Percentiles rank a stretch among this genome's conserved stretches.
Evolutionary conservation across 2,888 invertebrate species (phyloP).

Genomic region (Drosophila austrosaltans): DNA sequence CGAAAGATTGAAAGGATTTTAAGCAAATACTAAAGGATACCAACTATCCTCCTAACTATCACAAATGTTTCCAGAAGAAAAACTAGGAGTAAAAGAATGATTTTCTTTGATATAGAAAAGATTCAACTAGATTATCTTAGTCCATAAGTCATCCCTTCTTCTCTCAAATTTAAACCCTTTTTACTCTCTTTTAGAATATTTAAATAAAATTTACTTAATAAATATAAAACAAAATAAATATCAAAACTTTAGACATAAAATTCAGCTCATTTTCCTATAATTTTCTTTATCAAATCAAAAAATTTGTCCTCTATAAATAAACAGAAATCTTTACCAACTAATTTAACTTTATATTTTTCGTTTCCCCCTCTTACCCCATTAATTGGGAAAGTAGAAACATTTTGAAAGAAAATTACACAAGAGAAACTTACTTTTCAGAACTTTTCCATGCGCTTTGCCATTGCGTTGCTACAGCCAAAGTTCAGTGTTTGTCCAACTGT

Average conservation of each 20-base stretch:
- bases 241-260: neutral
- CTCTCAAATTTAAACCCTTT: too few relatives aligned
- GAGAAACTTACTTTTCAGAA: conserved; percentile 59
- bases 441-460: conserved; percentile 47
- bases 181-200: too few relatives aligned
- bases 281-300: neutral
- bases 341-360: conserved; percentile 1
- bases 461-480: conserved; percentile 46
- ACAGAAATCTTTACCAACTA: conserved; percentile 5
- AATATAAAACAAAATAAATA: too few relatives aligned
- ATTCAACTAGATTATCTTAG: too few relatives aligned
- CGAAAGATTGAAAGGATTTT: too few relatives aligned
- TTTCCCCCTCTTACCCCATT: neutral
- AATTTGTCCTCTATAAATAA: conserved; percentile 4
- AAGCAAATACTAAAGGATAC: too few relatives aligned
- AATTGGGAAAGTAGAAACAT: neutral
- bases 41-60: too few relatives aligned
- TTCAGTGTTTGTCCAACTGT: conserved; percentile 61
- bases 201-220: too few relatives aligned
- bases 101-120: too few relatives aligned
- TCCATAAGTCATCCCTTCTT: too few relatives aligned
- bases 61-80: too few relatives aligned
- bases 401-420: conserved; percentile 1
- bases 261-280: neutral
- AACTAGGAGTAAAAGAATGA: too few relatives aligned